Percentiles rank a stretch among this genome's conserved stretches.
Conservation (phyloP, 2,888 invertebrate genomes). For the Himalopsyche kuldschensis region DNA sequence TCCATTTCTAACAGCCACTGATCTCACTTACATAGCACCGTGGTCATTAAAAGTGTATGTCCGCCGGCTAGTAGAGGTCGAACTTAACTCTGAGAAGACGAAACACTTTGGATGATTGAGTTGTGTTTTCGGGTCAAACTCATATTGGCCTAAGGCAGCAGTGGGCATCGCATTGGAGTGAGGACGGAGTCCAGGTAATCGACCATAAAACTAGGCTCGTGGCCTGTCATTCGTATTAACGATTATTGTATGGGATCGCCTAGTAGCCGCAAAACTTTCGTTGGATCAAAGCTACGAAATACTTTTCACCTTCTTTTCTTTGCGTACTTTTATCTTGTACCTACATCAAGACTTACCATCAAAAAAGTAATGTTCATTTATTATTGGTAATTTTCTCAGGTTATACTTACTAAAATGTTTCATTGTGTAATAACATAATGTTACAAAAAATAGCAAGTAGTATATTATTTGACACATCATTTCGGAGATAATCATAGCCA, state of each 20-base stretch:
- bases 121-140: constrained; percentile 38
- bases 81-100: constrained; percentile 32
- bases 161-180: neutral
- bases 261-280: neutral
- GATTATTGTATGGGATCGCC: constrained; percentile 38
- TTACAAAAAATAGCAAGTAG: too few relatives aligned
- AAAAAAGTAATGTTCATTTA: too few relatives aligned
- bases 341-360: too few relatives aligned
- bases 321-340: too few relatives aligned
- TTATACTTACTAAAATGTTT: too few relatives aligned
- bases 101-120: constrained; percentile 40
- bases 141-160: constrained; percentile 16
- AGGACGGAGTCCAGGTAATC: constrained; percentile 34
- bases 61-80: neutral
- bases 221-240: constrained; percentile 40
- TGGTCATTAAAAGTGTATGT: constrained; percentile 34
- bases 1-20: neutral
- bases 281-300: neutral
- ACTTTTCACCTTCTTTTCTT: neutral
- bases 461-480: too few relatives aligned
- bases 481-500: too few relatives aligned
- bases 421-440: too few relatives aligned
- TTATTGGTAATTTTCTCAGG: too few relatives aligned
- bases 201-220: constrained; percentile 39
- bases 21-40: neutral